phyloP scores from a whole-genome alignment of 2,888 invertebrate species.

The Clivina fossor region DNA sequence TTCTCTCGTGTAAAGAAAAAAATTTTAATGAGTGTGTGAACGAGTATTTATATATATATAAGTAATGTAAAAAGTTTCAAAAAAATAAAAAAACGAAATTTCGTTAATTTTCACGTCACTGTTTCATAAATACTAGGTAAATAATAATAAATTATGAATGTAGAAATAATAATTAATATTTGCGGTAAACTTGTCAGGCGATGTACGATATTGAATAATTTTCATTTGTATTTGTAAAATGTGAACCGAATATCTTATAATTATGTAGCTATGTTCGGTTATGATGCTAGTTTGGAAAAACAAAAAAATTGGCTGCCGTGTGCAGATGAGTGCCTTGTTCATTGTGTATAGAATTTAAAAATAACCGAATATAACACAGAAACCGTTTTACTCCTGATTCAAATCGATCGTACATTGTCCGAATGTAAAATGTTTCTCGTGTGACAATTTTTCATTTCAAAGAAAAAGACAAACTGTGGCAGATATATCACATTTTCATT shows the following conservation, averaged over 20 bases:
- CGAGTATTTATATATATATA: slow-evolving; percentile 25
- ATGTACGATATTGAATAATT: slow-evolving; percentile 13
- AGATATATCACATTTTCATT: slow-evolving; percentile 34
- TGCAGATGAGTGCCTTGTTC: slow-evolving; percentile 33
- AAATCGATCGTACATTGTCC: slow-evolving; percentile 25
- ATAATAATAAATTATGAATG: slow-evolving; percentile 32
- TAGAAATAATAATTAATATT: slow-evolving; percentile 24
- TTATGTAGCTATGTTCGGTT: slow-evolving; percentile 28
- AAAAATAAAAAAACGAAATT: slow-evolving; percentile 28
- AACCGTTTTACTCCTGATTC: neutral
- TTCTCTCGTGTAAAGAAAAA: slow-evolving; percentile 15
- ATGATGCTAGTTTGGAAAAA: slow-evolving; percentile 28
- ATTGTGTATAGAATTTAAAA: slow-evolving; percentile 31
- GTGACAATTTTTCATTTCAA: slow-evolving; percentile 23
- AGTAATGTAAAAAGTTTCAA: slow-evolving; percentile 17
- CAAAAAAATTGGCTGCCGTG: slow-evolving; percentile 30
- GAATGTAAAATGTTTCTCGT: slow-evolving; percentile 27
- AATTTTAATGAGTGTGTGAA: slow-evolving; percentile 23
- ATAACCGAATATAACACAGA: slow-evolving; percentile 25
- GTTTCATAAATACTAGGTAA: slow-evolving; percentile 31
- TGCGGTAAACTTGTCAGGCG: slow-evolving; percentile 18
- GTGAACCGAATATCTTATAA: slow-evolving; percentile 16
- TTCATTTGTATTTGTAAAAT: slow-evolving; percentile 28
- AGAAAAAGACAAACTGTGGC: slow-evolving; percentile 26
- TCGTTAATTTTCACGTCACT: slow-evolving; percentile 30